Evolutionary conservation across 2,113 vertebrate species (phyloP).

Genomic region (Azemiops feae): DNA sequence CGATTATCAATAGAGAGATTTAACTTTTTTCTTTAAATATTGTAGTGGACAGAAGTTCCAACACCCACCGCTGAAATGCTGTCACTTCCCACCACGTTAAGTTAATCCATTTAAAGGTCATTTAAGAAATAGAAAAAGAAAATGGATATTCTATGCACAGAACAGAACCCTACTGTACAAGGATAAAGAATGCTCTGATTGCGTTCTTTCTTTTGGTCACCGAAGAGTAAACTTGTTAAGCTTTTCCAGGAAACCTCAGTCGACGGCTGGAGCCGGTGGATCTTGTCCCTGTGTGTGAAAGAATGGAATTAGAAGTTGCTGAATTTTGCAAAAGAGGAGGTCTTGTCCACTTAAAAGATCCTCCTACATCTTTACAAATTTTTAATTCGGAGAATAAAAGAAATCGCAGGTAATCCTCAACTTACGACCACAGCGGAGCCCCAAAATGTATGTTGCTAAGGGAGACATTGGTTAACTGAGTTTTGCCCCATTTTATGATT

Average conservation of each 20-base stretch:
- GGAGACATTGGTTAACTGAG: too few species aligned
- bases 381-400: neutral
- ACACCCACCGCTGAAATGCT: conserved; percentile 53
- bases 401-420: too few species aligned
- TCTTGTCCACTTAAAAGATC: neutral
- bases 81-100: conserved; percentile 39
- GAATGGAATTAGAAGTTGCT: conserved; percentile 24
- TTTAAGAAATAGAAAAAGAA: conserved; percentile 56
- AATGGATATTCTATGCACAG: conserved; percentile 55
- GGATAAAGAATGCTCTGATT: conserved; percentile 70
- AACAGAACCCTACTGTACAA: conserved; percentile 51
- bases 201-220: conserved; percentile 74
- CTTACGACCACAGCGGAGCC: too few species aligned
- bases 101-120: conserved; percentile 62
- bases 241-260: conserved; percentile 72
- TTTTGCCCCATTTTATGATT: too few species aligned
- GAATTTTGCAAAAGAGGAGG: neutral
- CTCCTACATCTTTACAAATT: neutral
- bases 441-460: too few species aligned
- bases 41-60: conserved; percentile 8
- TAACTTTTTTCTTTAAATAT: conserved; percentile 52
- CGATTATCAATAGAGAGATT: conserved; percentile 45
- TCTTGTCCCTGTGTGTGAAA: conserved; percentile 74
- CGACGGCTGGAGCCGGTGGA: conserved; percentile 90
- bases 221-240: conserved; percentile 65